Evolutionary conservation across 2,797 vertebrate species (phyloP).

Genomic region (Karalla daura): DNA sequence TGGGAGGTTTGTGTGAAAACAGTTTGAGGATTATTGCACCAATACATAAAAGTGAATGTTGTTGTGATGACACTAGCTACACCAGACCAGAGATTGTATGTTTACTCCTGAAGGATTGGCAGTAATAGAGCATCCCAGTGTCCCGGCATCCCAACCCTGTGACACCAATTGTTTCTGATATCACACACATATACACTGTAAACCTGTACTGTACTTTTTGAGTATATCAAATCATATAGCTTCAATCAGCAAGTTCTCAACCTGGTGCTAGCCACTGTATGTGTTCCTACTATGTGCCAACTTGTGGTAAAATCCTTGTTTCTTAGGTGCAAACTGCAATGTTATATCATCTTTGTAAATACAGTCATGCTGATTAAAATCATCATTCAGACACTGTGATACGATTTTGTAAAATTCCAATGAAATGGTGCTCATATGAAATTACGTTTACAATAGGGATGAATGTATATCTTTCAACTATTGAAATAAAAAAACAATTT

Average conservation of each 20-base stretch:
- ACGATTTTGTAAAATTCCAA: conserved; percentile 56
- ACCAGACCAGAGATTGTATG: conserved; percentile 5
- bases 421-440: conserved; percentile 65
- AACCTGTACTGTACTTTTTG: conserved; percentile 58
- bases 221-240: conserved; percentile 35
- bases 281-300: conserved; percentile 73
- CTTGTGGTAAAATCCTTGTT: conserved; percentile 47
- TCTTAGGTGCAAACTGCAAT: conserved; percentile 42
- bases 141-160: too few relatives aligned
- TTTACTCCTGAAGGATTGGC: conserved; percentile 39
- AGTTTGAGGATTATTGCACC: not conserved
- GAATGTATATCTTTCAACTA: conserved; percentile 34
- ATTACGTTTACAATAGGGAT: conserved; percentile 55
- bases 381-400: conserved; percentile 53
- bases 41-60: not conserved
- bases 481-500: conserved; percentile 63
- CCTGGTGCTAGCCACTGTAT: conserved; percentile 68
- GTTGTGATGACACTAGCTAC: not conserved
- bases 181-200: conserved; percentile 20
- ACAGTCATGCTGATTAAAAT: conserved; percentile 57
- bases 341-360: conserved; percentile 52
- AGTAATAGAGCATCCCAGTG: conserved; percentile 14
- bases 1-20: not conserved
- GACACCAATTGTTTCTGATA: conserved; percentile 16
- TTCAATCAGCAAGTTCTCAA: conserved; percentile 67